Conservation (phyloP, 23 tunicate genomes). For the Trididemnum nubilum region DNA sequence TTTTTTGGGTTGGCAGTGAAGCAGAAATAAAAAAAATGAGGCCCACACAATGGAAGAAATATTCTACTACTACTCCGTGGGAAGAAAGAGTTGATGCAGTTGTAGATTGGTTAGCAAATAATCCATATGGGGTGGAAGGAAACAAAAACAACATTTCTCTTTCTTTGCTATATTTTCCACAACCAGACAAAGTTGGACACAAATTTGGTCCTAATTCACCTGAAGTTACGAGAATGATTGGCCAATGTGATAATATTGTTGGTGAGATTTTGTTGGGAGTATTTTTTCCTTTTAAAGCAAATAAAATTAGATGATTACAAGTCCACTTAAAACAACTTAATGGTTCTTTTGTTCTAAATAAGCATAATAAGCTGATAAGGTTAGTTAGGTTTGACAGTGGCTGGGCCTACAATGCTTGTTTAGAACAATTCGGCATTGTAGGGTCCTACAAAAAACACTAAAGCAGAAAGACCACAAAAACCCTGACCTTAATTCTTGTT, state of each 20-base stretch:
- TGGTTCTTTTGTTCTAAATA: too few relatives aligned
- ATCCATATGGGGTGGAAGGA: constrained; percentile 6
- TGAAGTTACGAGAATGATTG: constrained; percentile 73
- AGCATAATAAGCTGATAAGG: too few relatives aligned
- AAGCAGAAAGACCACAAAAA: too few relatives aligned
- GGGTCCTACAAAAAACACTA: too few relatives aligned
- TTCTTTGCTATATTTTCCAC: constrained; percentile 75
- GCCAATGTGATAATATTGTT: constrained; percentile 77
- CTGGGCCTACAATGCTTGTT: too few relatives aligned
- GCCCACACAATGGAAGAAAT: constrained; percentile 50
- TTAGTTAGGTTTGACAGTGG: too few relatives aligned
- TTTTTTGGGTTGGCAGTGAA: constrained; percentile 91
- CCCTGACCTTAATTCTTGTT: too few relatives aligned
- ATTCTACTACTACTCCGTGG: constrained; percentile 25
- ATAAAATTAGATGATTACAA: too few relatives aligned
- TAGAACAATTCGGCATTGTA: too few relatives aligned
- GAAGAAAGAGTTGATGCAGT: constrained; percentile 57
- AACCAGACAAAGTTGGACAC: constrained; percentile 84
- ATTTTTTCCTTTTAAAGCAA: too few relatives aligned
- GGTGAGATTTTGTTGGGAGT: too few relatives aligned
- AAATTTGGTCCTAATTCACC: constrained; percentile 77
- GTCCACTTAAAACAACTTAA: too few relatives aligned
- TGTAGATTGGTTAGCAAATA: constrained; percentile 74
- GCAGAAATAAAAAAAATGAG: constrained; percentile 49
- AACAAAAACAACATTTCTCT: constrained; percentile 34